phyloP scores from a whole-genome alignment of 2,113 vertebrate species.

The Bathybates hornii region DNA sequence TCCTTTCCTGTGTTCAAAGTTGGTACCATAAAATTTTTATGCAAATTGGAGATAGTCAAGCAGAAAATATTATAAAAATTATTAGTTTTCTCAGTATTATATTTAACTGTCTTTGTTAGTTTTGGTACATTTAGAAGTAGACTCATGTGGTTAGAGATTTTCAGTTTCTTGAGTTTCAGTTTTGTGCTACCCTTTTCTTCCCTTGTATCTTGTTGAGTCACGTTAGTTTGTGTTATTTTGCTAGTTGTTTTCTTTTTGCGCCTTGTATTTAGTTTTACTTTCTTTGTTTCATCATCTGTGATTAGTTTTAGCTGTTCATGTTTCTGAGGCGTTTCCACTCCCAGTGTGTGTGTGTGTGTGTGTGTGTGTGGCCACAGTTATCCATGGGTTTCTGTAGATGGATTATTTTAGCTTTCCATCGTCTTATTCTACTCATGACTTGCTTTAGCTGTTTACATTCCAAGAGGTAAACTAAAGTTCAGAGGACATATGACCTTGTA shows the following conservation, averaged over 20 bases:
- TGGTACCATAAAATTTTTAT: not conserved
- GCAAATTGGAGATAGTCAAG: not conserved
- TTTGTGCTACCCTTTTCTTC: not conserved
- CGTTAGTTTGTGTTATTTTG: not conserved
- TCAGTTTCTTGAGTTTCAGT: not conserved
- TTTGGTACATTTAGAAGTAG: not conserved
- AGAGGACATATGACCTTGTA: not conserved
- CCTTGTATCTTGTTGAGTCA: not conserved
- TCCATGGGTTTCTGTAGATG: not conserved
- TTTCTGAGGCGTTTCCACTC: not conserved
- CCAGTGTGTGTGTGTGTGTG: not conserved
- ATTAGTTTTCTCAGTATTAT: not conserved
- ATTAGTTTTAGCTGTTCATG: not conserved
- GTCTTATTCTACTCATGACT: not conserved
- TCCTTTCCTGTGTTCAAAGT: not conserved
- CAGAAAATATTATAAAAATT: not conserved
- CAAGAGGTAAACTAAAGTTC: not conserved
- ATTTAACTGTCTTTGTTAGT: not conserved
- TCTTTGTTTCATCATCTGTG: not conserved
- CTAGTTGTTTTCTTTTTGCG: not conserved
- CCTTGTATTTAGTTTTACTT: not conserved
- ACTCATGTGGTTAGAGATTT: not conserved
- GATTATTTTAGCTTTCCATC: not conserved
- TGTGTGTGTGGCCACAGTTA: not conserved
- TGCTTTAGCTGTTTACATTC: not conserved